Percentiles rank a stretch among this genome's conserved stretches.
Conservation (phyloP, 1,140 invertebrate genomes). For the Mesaphorura yosii region DNA sequence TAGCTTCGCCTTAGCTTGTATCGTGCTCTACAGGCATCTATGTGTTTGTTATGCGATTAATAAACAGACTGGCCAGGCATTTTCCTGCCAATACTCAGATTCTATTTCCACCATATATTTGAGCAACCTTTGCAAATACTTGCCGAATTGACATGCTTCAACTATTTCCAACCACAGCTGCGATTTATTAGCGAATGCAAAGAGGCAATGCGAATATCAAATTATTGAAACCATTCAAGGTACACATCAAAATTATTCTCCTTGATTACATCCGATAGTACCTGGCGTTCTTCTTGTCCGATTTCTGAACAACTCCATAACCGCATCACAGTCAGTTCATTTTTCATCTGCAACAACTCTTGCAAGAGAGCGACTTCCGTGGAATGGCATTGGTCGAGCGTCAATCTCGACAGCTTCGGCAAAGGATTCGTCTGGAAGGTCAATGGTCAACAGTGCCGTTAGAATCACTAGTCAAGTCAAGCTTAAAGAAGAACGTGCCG, state of each 20-base stretch:
- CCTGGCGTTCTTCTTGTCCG: slow-evolving; percentile 16
- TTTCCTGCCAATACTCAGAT: too few relatives aligned
- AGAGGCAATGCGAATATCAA: background rate
- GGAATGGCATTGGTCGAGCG: slow-evolving; percentile 33
- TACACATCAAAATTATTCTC: slow-evolving; percentile 33
- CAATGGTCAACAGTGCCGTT: slow-evolving; percentile 10
- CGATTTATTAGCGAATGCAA: background rate
- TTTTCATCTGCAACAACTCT: slow-evolving; percentile 31
- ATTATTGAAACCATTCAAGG: slow-evolving; percentile 32
- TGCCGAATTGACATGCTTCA: background rate
- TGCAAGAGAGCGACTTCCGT: slow-evolving; percentile 28
- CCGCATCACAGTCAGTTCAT: slow-evolving; percentile 31
- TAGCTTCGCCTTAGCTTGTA: background rate
- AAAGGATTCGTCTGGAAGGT: slow-evolving; percentile 34
- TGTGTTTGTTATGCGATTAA: too few relatives aligned
- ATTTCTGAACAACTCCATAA: slow-evolving; percentile 34
- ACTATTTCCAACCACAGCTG: background rate
- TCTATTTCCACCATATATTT: too few relatives aligned
- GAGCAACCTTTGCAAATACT: too few relatives aligned
- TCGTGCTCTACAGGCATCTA: too few relatives aligned
- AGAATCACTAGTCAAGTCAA: background rate
- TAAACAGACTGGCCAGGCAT: too few relatives aligned
- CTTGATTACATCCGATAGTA: slow-evolving; percentile 24
- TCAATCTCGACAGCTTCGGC: slow-evolving; percentile 32
- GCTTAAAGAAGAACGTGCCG: background rate